Evolutionary conservation across 2,113 vertebrate species (phyloP).

Genomic region (Urocitellus parryii): DNA sequence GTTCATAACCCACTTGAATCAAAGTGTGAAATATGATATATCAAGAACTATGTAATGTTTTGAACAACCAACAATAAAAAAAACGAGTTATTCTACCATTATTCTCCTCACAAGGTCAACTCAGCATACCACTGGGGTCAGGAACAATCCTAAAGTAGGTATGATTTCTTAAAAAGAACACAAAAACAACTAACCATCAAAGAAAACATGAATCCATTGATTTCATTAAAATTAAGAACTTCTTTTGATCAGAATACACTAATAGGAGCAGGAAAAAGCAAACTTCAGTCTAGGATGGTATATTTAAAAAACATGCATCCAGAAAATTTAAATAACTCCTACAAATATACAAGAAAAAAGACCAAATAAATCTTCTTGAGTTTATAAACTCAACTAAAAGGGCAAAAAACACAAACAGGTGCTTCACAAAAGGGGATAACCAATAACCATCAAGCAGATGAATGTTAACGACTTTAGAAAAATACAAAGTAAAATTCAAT

Average conservation of each 20-base stretch:
- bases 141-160: background rate
- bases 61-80: too few relatives aligned
- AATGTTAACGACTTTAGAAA: background rate
- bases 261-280: background rate
- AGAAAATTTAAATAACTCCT: constrained; percentile 24
- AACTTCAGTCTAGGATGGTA: background rate
- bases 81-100: background rate
- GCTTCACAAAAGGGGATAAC: background rate
- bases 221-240: background rate
- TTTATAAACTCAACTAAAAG: background rate
- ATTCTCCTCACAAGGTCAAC: background rate
- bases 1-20: too few relatives aligned
- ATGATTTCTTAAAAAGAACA: background rate
- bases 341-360: background rate
- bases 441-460: background rate
- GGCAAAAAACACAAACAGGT: background rate
- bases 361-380: background rate
- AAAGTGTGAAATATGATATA: too few relatives aligned
- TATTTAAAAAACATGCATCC: background rate
- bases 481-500: background rate
- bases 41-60: too few relatives aligned
- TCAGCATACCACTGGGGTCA: background rate
- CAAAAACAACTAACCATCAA: background rate
- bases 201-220: background rate
- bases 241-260: background rate